Conservation (phyloP, 2,888 invertebrate genomes). For the Drosophila colorata region DNA sequence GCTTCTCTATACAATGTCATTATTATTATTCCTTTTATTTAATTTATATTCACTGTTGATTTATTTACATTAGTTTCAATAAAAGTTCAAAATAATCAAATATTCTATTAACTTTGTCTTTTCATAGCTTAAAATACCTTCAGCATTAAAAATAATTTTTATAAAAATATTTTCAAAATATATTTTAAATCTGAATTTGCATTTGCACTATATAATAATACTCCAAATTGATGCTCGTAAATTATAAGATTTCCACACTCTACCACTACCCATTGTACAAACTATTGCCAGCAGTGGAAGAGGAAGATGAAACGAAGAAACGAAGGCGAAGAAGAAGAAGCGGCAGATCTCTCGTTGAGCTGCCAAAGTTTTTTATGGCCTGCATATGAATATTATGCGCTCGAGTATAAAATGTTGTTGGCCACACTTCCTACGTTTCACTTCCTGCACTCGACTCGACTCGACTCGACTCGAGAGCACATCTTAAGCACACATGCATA, state of each 20-base stretch:
- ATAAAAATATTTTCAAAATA: too few relatives aligned
- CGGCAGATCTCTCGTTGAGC: constrained; percentile 77
- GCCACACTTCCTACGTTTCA: constrained; percentile 82
- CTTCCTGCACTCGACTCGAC: constrained; percentile 73
- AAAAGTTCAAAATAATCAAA: too few relatives aligned
- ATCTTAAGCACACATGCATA: constrained; percentile 54
- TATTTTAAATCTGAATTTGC: background rate
- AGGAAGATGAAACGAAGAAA: constrained; percentile 4
- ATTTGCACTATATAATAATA: background rate
- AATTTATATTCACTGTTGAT: too few relatives aligned
- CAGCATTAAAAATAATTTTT: too few relatives aligned
- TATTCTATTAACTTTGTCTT: too few relatives aligned
- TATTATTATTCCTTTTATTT: too few relatives aligned
- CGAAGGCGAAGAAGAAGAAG: constrained; percentile 8
- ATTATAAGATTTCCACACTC: background rate
- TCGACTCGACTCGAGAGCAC: constrained; percentile 44
- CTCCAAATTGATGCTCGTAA: background rate
- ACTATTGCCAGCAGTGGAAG: constrained; percentile 12
- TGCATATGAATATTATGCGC: constrained; percentile 83
- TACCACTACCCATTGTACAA: constrained; percentile 18
- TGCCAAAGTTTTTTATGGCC: constrained; percentile 79
- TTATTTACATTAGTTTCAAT: too few relatives aligned
- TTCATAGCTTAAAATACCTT: too few relatives aligned
- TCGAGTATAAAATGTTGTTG: constrained; percentile 82
- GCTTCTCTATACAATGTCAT: too few relatives aligned